Conservation (phyloP, 2,113 vertebrate species). For the Phrynosoma blainvillii region DNA sequence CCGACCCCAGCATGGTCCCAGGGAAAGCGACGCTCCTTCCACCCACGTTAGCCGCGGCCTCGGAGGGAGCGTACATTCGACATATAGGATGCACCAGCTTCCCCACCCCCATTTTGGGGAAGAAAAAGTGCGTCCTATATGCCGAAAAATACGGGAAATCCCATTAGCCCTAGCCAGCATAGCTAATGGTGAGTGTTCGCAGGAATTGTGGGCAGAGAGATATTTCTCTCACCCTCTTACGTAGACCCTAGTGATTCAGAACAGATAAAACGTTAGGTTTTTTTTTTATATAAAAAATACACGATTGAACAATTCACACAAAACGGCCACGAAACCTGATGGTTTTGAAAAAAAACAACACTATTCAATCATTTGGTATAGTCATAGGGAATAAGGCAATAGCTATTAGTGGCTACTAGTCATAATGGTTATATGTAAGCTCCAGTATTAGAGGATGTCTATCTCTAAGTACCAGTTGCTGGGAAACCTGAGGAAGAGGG, state of each 20-base stretch:
- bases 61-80: no score
- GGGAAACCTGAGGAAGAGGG: not conserved
- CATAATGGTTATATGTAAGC: not conserved
- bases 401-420: not conserved
- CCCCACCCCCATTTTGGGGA: no score
- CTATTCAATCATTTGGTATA: no score
- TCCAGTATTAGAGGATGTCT: not conserved
- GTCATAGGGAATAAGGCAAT: no score
- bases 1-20: no score
- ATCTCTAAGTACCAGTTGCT: not conserved
- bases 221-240: not conserved
- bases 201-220: not conserved
- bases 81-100: no score
- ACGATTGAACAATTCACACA: not conserved
- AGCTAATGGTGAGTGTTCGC: no score
- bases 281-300: not conserved
- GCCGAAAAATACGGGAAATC: no score
- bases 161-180: no score
- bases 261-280: not conserved
- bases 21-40: no score
- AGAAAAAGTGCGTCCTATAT: no score
- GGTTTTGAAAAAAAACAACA: not conserved
- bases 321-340: not conserved
- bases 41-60: no score
- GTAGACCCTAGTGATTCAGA: not conserved